Percentiles rank a stretch among this genome's conserved stretches.
phyloP scores from a whole-genome alignment of 2,888 invertebrate genomes.

The Schizotus pectinicornis region DNA sequence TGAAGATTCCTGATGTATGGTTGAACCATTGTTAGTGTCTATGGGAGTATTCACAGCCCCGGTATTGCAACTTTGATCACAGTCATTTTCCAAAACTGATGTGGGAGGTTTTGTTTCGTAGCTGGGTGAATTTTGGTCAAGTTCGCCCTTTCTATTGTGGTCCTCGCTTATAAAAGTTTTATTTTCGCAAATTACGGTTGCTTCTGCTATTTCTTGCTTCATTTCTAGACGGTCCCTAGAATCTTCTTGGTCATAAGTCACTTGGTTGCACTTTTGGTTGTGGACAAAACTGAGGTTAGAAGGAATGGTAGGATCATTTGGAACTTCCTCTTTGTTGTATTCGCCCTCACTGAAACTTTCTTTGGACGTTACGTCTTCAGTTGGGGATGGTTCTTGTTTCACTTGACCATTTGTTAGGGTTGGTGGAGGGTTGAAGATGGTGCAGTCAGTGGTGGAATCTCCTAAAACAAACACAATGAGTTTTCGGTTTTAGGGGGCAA shows the following conservation, averaged over 20 bases:
- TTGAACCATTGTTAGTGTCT: constrained; percentile 31
- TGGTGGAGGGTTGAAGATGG: background rate
- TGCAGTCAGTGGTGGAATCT: background rate
- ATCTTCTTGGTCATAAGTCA: too few relatives aligned
- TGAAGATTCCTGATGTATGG: constrained; percentile 34
- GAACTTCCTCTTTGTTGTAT: constrained; percentile 5
- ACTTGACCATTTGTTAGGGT: constrained; percentile 12
- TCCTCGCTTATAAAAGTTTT: background rate
- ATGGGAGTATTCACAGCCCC: constrained; percentile 37
- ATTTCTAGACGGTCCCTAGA: too few relatives aligned
- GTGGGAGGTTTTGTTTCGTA: background rate
- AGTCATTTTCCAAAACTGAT: constrained; percentile 37
- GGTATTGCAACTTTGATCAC: constrained; percentile 45
- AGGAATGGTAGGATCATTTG: too few relatives aligned
- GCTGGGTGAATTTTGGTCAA: too few relatives aligned
- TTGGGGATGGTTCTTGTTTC: too few relatives aligned
- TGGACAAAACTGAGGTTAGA: too few relatives aligned
- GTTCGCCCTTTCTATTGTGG: too few relatives aligned
- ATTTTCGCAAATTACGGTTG: background rate
- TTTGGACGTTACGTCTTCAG: constrained; percentile 8
- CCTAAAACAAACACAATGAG: constrained; percentile 4
- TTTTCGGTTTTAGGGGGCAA: background rate
- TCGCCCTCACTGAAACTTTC: constrained; percentile 13
- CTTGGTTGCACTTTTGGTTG: too few relatives aligned
- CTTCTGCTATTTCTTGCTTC: too few relatives aligned